Evolutionary conservation across 2,797 vertebrate genomes (phyloP).

Genomic region (Rhynchotus rufescens): DNA sequence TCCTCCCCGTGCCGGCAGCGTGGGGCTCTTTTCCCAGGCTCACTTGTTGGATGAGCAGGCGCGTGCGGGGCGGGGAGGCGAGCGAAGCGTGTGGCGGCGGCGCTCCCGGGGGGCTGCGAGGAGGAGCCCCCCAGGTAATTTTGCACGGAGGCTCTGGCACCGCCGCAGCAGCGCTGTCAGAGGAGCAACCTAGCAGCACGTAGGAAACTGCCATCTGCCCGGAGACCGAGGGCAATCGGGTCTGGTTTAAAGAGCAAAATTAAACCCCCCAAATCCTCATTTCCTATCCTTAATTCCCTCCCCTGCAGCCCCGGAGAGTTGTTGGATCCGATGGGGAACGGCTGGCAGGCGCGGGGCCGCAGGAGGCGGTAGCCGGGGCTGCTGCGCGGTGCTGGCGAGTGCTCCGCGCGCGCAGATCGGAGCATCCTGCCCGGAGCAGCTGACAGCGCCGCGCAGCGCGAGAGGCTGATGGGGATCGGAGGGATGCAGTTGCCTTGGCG

Average conservation of each 20-base stretch:
- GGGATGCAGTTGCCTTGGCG: constrained; percentile 94
- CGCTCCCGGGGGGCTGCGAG: constrained; percentile 24
- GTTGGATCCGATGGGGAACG: background rate
- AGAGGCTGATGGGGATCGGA: constrained; percentile 85
- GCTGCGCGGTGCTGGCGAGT: too few species aligned
- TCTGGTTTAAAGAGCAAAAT: background rate
- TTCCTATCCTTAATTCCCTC: constrained; percentile 4
- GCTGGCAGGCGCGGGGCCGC: background rate
- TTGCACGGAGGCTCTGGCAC: constrained; percentile 15
- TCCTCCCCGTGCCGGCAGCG: constrained; percentile 9
- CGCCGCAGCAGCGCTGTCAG: too few species aligned
- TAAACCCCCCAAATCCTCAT: background rate
- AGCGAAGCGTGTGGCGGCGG: constrained; percentile 4
- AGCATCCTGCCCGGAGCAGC: background rate
- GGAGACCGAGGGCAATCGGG: background rate
- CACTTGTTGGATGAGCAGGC: constrained; percentile 60
- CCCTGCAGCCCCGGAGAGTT: background rate
- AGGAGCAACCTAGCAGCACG: too few species aligned
- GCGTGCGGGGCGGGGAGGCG: background rate
- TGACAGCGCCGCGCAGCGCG: constrained; percentile 86
- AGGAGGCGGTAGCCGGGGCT: background rate
- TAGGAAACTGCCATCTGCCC: background rate
- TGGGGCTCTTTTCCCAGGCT: background rate
- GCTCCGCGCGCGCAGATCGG: too few species aligned
- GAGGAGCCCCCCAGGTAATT: constrained; percentile 29